These are phyloP conservation scores for Achroia grisella DNA, from an alignment of 1,140 invertebrate species.

Conservation along the genomic window DNA sequence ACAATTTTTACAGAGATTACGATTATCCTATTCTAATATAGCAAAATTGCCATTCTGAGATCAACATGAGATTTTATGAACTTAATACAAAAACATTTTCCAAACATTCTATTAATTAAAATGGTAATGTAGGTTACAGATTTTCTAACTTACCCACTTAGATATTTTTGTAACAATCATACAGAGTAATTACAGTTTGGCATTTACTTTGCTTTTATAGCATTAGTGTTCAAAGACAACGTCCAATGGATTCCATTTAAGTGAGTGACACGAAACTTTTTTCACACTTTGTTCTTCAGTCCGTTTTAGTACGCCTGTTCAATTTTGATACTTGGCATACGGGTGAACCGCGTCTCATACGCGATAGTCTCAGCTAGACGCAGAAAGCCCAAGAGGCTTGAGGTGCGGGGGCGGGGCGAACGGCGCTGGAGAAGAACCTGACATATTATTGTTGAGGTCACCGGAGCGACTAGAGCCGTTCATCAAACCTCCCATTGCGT, in stretches of 20 bases:
- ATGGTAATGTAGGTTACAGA: conserved; percentile 1
- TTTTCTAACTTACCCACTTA: background rate
- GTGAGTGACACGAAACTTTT: conserved; percentile 11
- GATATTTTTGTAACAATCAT: conserved; percentile 12
- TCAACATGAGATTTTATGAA: conserved; percentile 37
- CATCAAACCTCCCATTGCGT: conserved; percentile 60
- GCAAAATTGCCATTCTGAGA: conserved; percentile 55
- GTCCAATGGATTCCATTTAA: background rate
- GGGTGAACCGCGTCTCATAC: conserved; percentile 53
- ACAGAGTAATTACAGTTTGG: conserved; percentile 41
- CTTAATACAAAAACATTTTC: conserved; percentile 3
- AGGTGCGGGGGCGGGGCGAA: conserved; percentile 59
- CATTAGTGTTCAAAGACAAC: background rate
- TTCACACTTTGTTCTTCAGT: conserved; percentile 1
- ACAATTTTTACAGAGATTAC: conserved; percentile 11
- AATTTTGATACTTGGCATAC: conserved; percentile 56
- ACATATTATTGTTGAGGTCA: conserved; percentile 73
- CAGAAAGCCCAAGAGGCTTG: conserved; percentile 65
- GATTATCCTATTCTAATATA: conserved; percentile 25
- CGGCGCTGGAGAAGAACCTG: conserved; percentile 55
- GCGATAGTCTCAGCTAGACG: conserved; percentile 72
- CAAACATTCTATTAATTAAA: conserved; percentile 20
- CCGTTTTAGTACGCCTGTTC: conserved; percentile 13
- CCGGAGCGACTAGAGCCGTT: conserved; percentile 65
- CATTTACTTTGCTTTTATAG: conserved; percentile 38